Percentiles rank a stretch among this genome's conserved stretches.
These are phyloP conservation scores for Platysternon megacephalum DNA, from an alignment of 2,113 vertebrate genomes.

Conservation along the genomic window DNA sequence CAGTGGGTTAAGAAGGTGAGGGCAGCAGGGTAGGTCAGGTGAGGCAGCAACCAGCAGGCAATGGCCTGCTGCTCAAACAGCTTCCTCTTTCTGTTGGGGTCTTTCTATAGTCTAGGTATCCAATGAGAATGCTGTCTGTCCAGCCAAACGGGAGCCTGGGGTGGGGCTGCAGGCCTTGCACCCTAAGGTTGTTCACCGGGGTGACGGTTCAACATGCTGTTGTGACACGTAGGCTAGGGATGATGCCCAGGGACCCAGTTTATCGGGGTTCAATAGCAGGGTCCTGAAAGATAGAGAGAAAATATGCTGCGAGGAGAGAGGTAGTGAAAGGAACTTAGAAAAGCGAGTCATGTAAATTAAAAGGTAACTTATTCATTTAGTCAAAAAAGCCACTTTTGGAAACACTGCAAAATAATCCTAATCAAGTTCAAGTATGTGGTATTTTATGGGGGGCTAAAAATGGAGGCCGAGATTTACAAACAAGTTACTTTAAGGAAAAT, in stretches of 20 bases:
- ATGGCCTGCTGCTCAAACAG: neutral
- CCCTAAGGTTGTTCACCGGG: neutral
- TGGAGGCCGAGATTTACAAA: neutral
- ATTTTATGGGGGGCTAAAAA: neutral
- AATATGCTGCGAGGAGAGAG: neutral
- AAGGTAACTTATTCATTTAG: neutral
- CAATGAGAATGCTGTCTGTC: neutral
- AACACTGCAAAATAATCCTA: neutral
- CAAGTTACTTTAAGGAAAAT: neutral
- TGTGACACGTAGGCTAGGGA: neutral
- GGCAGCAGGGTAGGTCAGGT: no score
- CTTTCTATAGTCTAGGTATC: neutral
- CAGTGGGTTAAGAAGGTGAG: no score
- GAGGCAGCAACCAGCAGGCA: neutral
- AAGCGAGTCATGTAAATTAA: neutral
- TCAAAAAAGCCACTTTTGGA: neutral
- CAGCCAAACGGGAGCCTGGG: neutral
- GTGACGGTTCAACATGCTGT: neutral
- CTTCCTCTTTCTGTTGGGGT: neutral
- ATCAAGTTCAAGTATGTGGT: neutral
- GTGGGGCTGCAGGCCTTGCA: neutral
- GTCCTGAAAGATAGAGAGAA: neutral
- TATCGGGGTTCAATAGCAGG: no score
- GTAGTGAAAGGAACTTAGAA: neutral
- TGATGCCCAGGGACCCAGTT: no score